Percentiles rank a stretch among this genome's conserved stretches.
Evolutionary conservation across 2,797 vertebrate species (phyloP).

Genomic region (Amazonetta brasiliensis): DNA sequence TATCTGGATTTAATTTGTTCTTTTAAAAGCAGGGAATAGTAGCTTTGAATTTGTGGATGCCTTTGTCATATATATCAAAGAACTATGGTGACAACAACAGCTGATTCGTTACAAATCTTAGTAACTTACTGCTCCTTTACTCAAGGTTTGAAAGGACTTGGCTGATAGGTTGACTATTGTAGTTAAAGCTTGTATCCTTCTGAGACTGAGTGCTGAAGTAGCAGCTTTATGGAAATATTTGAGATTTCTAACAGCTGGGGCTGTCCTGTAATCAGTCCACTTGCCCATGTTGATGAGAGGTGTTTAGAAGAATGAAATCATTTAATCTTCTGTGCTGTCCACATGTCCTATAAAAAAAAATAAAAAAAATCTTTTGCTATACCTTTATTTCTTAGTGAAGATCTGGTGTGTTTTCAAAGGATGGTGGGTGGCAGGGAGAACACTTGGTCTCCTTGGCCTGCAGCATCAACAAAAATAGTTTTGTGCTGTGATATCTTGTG

Average conservation of each 20-base stretch:
- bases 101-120: neutral
- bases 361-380: fast-evolving
- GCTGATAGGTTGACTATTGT: neutral
- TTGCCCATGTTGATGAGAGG: fast-evolving
- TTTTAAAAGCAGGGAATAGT: neutral
- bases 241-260: neutral
- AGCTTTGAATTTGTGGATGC: neutral
- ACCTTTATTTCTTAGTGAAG: neutral
- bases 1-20: neutral
- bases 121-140: neutral
- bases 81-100: fast-evolving
- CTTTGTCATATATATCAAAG: neutral
- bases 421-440: neutral
- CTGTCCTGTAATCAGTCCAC: neutral
- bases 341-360: neutral
- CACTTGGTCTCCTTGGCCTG: neutral
- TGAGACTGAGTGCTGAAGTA: neutral
- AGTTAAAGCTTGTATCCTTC: neutral
- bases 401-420: neutral
- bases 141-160: neutral
- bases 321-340: neutral
- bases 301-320: neutral
- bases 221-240: neutral
- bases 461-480: neutral
- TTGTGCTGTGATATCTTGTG: neutral